Evolutionary conservation across 1,140 invertebrate genomes (phyloP).

Genomic region (Eupeodes corollae): DNA sequence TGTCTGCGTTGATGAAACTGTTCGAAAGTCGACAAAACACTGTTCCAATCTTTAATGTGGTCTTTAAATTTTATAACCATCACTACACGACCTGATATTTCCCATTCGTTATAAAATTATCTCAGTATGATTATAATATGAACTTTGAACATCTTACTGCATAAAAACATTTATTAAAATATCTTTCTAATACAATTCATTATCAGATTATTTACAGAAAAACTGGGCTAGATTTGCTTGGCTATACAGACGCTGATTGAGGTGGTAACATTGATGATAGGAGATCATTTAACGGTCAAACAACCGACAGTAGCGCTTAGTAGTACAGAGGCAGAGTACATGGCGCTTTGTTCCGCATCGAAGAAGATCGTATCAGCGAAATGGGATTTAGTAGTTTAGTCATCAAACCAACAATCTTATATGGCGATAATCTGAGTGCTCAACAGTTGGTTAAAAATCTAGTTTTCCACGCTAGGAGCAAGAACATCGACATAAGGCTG

Average conservation of each 20-base stretch:
- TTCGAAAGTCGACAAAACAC: neutral
- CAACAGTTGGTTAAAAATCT: conserved; percentile 14
- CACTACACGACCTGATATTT: neutral
- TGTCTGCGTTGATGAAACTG: conserved; percentile 14
- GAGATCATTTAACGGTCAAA: conserved; percentile 32
- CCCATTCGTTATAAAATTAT: neutral
- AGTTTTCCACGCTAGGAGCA: conserved; percentile 17
- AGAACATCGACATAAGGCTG: conserved; percentile 21
- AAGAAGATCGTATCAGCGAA: conserved; percentile 14
- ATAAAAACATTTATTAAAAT: neutral
- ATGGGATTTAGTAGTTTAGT: conserved; percentile 2
- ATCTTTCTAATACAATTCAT: neutral
- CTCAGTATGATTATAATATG: neutral
- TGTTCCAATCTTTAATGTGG: neutral
- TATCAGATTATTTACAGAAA: neutral
- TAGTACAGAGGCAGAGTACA: conserved; percentile 34
- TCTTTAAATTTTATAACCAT: neutral
- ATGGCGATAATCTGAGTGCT: conserved; percentile 16
- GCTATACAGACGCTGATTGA: conserved; percentile 15
- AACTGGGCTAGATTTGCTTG: neutral
- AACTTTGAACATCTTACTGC: neutral
- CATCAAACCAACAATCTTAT: neutral
- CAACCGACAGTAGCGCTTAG: conserved; percentile 32
- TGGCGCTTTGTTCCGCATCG: conserved; percentile 18
- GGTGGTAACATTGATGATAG: conserved; percentile 21